These are phyloP conservation scores for Theristicus caerulescens DNA, from an alignment of 2,113 vertebrate genomes.

Conservation along the genomic window DNA sequence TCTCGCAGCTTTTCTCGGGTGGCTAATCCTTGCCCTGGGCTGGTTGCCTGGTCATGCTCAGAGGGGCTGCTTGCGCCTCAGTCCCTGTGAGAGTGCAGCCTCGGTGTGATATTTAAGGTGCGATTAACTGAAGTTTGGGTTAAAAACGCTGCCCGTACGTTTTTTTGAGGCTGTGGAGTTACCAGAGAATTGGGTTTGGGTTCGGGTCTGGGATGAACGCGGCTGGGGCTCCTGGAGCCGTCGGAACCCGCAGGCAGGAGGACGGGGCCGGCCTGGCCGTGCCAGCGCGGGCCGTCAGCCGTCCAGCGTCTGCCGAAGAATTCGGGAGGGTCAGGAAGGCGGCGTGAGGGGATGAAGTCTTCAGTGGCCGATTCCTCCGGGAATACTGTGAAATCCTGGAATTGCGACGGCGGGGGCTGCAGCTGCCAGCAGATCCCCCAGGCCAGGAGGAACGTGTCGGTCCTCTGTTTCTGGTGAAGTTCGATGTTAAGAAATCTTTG, in stretches of 20 bases:
- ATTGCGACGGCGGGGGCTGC: no score
- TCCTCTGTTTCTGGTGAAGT: neutral
- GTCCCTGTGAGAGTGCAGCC: neutral
- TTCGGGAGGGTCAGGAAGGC: neutral
- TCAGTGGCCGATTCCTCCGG: fast-evolving
- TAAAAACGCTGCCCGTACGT: fast-evolving
- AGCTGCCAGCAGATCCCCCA: neutral
- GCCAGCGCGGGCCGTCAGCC: neutral
- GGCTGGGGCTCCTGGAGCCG: neutral
- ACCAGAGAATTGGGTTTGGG: no score
- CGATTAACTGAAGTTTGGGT: neutral
- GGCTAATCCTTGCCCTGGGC: neutral
- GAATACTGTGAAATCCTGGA: neutral
- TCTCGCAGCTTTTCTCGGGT: neutral
- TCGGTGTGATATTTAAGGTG: neutral
- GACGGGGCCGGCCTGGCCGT: neutral
- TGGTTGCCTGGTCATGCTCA: fast-evolving
- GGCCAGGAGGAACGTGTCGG: fast-evolving
- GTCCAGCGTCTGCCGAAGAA: neutral
- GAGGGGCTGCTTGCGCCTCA: neutral
- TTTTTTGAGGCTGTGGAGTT: neutral
- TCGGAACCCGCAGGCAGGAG: neutral
- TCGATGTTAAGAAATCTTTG: neutral
- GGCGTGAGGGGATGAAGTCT: neutral
- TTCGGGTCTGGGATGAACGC: neutral